These are phyloP conservation scores for Omphaloscelis lunosa DNA, from an alignment of 2,888 invertebrate genomes.

Conservation along the genomic window DNA sequence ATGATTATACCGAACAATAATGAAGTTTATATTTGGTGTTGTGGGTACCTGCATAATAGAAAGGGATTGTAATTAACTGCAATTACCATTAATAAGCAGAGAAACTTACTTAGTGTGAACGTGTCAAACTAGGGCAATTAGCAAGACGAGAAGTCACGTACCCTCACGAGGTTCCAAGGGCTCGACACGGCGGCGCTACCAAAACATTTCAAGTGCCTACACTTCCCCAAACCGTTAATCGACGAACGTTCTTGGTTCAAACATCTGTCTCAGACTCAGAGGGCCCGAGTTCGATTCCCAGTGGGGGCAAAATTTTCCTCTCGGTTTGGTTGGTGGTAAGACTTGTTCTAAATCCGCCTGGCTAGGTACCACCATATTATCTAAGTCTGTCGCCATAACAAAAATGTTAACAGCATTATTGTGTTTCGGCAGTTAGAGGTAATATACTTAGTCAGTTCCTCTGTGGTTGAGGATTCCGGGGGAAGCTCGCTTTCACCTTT, in stretches of 20 bases:
- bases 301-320: too few relatives aligned
- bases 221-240: slow-evolving; percentile 24
- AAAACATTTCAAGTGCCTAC: slow-evolving; percentile 17
- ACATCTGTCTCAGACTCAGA: too few relatives aligned
- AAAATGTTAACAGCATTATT: too few relatives aligned
- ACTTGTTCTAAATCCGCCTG: too few relatives aligned
- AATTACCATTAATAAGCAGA: slow-evolving; percentile 29
- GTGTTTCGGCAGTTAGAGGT: too few relatives aligned
- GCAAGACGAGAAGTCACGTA: slow-evolving; percentile 52
- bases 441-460: too few relatives aligned
- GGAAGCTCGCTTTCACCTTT: too few relatives aligned
- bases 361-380: too few relatives aligned
- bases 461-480: too few relatives aligned
- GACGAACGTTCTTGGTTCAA: slow-evolving; percentile 25
- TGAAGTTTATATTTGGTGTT: not conserved
- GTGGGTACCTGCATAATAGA: not conserved
- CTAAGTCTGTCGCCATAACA: too few relatives aligned
- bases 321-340: too few relatives aligned
- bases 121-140: slow-evolving; percentile 44
- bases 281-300: too few relatives aligned
- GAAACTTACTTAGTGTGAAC: slow-evolving; percentile 28
- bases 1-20: slow-evolving; percentile 12
- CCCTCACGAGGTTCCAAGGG: not conserved
- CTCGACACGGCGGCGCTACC: slow-evolving; percentile 5
- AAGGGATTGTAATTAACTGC: slow-evolving; percentile 14